Conservation (phyloP, 2,113 vertebrate genomes). For the Tachysurus vachellii region DNA sequence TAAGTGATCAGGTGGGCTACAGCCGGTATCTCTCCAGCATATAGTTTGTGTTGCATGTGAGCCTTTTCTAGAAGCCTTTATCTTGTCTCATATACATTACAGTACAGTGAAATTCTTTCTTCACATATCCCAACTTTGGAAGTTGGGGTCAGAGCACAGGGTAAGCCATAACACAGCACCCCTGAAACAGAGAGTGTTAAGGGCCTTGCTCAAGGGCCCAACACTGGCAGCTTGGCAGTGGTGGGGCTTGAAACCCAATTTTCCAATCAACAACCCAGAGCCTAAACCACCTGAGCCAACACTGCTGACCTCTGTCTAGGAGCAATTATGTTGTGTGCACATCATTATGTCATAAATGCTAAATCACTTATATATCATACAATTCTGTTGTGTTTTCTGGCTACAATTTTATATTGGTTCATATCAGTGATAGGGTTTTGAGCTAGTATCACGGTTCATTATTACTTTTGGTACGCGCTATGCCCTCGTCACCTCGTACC, state of each 20-base stretch:
- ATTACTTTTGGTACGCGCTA: conserved; percentile 99
- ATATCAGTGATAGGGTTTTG: neutral
- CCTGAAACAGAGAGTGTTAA: too few species aligned
- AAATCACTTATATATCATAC: neutral
- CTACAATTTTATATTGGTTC: neutral
- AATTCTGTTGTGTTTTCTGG: neutral
- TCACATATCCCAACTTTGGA: too few species aligned
- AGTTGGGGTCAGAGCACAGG: too few species aligned
- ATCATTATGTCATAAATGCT: neutral
- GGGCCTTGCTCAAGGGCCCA: too few species aligned
- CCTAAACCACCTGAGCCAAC: too few species aligned
- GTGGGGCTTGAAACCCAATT: too few species aligned
- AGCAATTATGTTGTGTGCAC: neutral
- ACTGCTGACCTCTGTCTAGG: neutral
- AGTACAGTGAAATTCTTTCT: too few species aligned
- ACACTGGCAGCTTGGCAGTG: too few species aligned
- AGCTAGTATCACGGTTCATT: conserved; percentile 87
- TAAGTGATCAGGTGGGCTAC: neutral
- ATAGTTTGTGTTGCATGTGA: neutral
- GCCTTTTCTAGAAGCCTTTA: too few species aligned
- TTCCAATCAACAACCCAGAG: too few species aligned
- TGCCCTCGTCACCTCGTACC: conserved; percentile 99
- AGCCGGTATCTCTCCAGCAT: neutral
- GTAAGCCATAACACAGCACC: too few species aligned
- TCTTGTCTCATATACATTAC: too few species aligned